Conservation (phyloP, 2,113 vertebrate species). For the Crotalus viridis region DNA sequence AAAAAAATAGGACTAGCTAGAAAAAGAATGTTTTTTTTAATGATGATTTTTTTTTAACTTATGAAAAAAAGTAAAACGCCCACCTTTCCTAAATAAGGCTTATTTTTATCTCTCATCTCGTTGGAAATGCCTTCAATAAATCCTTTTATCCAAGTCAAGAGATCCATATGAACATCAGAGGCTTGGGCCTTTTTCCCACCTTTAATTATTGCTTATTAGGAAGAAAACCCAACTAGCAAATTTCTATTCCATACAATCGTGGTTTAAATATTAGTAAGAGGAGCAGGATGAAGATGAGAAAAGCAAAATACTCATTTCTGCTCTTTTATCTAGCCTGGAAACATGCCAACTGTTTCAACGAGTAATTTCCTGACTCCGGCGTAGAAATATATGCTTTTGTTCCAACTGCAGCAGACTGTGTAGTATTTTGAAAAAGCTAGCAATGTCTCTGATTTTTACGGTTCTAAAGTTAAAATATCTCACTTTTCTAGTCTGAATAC, state of each 20-base stretch:
- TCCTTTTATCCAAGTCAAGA: not conserved
- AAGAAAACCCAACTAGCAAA: not conserved
- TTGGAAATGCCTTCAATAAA: slow-evolving; percentile 5
- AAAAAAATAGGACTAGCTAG: slow-evolving; percentile 32
- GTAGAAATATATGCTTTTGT: not conserved
- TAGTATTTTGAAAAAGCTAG: not conserved
- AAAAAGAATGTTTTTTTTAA: slow-evolving; percentile 19
- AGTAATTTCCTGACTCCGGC: not conserved
- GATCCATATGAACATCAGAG: not conserved
- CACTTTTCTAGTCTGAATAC: slow-evolving; percentile 30
- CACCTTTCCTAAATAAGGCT: slow-evolving; percentile 48
- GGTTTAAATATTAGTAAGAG: not conserved
- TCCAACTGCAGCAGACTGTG: not conserved
- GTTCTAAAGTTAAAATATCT: slow-evolving; percentile 21
- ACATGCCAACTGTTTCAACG: not conserved
- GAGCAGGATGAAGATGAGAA: not conserved
- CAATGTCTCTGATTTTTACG: not conserved
- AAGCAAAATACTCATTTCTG: not conserved
- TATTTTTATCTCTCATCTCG: slow-evolving; percentile 24
- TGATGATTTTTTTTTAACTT: slow-evolving; percentile 44
- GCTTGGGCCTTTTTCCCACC: slow-evolving; percentile 24
- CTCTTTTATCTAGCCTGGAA: not conserved
- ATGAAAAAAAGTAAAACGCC: slow-evolving; percentile 52
- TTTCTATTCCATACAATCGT: not conserved
- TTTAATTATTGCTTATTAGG: slow-evolving; percentile 64